These are phyloP conservation scores for Paratilapia polleni DNA, from an alignment of 2,113 vertebrate genomes.

Conservation along the genomic window DNA sequence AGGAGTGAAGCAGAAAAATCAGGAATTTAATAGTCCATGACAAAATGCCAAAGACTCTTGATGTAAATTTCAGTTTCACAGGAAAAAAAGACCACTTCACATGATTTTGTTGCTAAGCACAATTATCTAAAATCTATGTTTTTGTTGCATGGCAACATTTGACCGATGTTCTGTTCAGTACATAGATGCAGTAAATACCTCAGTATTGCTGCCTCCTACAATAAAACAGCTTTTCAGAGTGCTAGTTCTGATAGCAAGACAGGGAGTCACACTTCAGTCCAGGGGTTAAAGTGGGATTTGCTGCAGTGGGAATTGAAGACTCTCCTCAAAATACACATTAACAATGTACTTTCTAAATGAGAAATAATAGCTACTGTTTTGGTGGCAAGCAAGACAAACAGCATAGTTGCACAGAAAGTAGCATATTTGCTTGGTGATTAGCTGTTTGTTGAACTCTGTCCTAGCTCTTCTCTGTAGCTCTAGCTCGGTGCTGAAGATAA, in stretches of 20 bases:
- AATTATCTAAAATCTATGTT: not conserved
- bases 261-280: not conserved
- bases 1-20: not conserved
- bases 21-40: not conserved
- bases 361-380: not conserved
- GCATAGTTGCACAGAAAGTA: not conserved
- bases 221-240: not conserved
- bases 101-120: not conserved
- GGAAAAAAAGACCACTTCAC: not conserved
- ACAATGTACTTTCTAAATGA: not conserved
- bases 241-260: not conserved
- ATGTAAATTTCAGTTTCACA: not conserved
- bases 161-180: not conserved
- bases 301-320: not conserved
- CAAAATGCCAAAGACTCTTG: not conserved
- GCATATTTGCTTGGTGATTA: not conserved
- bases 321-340: not conserved
- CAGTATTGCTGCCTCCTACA: not conserved
- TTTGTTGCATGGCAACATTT: not conserved
- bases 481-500: not conserved
- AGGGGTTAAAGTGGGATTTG: not conserved
- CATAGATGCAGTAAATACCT: not conserved
- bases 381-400: too few species aligned
- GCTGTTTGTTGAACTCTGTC: not conserved
- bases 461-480: not conserved